Conservation (phyloP, 1,140 invertebrate genomes). For the Meloidogyne floridensis region DNA sequence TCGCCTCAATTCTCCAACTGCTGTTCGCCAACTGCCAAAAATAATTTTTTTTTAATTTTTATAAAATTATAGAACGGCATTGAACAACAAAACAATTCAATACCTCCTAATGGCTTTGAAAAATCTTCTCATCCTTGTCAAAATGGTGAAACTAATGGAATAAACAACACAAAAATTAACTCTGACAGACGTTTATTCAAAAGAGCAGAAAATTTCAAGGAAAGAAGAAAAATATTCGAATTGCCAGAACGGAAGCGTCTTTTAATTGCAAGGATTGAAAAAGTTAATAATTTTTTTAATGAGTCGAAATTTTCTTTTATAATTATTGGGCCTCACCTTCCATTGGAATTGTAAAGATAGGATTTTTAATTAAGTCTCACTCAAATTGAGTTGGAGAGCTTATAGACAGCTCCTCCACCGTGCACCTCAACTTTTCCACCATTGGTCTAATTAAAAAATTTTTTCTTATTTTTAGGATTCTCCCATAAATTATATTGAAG, state of each 20-base stretch:
- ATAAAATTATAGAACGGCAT: not conserved
- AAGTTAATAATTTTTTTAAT: no score
- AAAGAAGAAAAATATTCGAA: conserved; percentile 17
- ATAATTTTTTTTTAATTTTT: not conserved
- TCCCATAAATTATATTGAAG: conserved; percentile 17
- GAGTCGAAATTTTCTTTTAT: no score
- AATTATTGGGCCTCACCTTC: no score
- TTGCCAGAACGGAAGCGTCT: conserved; percentile 31
- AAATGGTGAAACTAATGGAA: conserved; percentile 9
- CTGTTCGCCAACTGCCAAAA: no score
- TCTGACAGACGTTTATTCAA: conserved; percentile 5
- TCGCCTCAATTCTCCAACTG: no score
- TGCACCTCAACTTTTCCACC: no score
- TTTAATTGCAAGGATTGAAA: conserved; percentile 27
- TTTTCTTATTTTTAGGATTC: conserved; percentile 15
- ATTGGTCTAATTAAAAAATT: not conserved
- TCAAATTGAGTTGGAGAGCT: no score
- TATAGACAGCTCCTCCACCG: no score
- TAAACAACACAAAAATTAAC: not conserved
- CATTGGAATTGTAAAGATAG: no score
- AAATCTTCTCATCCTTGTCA: not conserved
- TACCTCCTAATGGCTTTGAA: not conserved
- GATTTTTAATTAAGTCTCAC: no score
- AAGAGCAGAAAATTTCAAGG: not conserved
- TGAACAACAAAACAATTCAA: not conserved